phyloP scores from a whole-genome alignment of 1,140 invertebrate genomes.

The Hyles vespertilio region DNA sequence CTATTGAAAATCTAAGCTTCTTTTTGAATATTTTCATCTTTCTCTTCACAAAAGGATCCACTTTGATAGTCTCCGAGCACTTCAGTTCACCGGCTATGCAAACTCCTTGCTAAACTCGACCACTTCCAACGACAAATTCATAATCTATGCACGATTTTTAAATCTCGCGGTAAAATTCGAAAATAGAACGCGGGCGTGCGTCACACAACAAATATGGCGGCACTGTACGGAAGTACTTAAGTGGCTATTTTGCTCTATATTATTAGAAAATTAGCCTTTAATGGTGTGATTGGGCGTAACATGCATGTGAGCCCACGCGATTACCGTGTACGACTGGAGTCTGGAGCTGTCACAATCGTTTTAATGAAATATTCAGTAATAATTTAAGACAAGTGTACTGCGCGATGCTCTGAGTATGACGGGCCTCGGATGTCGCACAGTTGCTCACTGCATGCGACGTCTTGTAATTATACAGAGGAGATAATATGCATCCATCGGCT shows the following conservation, averaged over 20 bases:
- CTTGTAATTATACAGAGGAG: too few relatives aligned
- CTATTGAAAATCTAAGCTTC: conserved; percentile 69
- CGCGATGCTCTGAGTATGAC: conserved; percentile 21
- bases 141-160: conserved; percentile 11
- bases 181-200: conserved; percentile 40
- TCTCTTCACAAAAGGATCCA: conserved; percentile 69
- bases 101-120: not conserved
- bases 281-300: conserved; percentile 52
- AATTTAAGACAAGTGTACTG: conserved; percentile 62
- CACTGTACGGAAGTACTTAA: conserved; percentile 38
- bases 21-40: conserved; percentile 73
- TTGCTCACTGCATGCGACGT: conserved; percentile 28
- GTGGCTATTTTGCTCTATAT: conserved; percentile 61
- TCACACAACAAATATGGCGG: conserved; percentile 38
- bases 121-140: conserved; percentile 30
- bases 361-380: conserved; percentile 64
- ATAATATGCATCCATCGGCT: too few relatives aligned
- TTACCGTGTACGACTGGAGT: conserved; percentile 51
- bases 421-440: conserved; percentile 42
- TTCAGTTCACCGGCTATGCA: conserved; percentile 2
- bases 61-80: conserved; percentile 32
- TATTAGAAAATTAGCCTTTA: conserved; percentile 69
- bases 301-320: conserved; percentile 54
- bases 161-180: conserved; percentile 47
- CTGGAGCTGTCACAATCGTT: conserved; percentile 42